These are phyloP conservation scores for Accipiter virgatus DNA, from an alignment of 2,113 vertebrate species.

Conservation along the genomic window DNA sequence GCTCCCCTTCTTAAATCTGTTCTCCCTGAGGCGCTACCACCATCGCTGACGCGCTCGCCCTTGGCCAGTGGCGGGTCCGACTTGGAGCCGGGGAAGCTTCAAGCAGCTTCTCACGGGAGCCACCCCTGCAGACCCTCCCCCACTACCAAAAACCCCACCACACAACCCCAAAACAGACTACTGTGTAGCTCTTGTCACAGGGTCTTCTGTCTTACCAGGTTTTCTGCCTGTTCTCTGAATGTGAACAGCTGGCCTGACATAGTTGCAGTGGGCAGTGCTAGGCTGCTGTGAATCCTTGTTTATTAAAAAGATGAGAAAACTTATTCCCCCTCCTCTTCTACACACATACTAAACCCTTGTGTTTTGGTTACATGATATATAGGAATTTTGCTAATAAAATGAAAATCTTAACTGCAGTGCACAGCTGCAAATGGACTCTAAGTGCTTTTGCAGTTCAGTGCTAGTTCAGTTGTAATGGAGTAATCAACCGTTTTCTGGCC, in stretches of 20 bases:
- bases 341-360: not conserved
- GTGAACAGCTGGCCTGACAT: not conserved
- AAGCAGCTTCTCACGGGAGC: too few species aligned
- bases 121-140: too few species aligned
- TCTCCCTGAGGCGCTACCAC: too few species aligned
- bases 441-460: not conserved
- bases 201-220: not conserved
- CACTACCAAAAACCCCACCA: too few species aligned
- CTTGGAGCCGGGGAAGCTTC: too few species aligned
- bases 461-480: not conserved
- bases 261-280: not conserved
- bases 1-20: too few species aligned
- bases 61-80: rapidly evolving
- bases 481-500: not conserved
- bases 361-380: not conserved
- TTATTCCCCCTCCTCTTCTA: not conserved
- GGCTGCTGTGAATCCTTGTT: not conserved
- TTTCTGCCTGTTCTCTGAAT: not conserved
- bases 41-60: too few species aligned
- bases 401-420: not conserved
- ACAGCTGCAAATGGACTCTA: not conserved
- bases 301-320: not conserved
- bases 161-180: not conserved
- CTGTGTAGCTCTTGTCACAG: not conserved
- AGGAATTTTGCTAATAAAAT: not conserved